Evolutionary conservation across 2,888 invertebrate genomes (phyloP).

Genomic region (Horisme vitalbata): DNA sequence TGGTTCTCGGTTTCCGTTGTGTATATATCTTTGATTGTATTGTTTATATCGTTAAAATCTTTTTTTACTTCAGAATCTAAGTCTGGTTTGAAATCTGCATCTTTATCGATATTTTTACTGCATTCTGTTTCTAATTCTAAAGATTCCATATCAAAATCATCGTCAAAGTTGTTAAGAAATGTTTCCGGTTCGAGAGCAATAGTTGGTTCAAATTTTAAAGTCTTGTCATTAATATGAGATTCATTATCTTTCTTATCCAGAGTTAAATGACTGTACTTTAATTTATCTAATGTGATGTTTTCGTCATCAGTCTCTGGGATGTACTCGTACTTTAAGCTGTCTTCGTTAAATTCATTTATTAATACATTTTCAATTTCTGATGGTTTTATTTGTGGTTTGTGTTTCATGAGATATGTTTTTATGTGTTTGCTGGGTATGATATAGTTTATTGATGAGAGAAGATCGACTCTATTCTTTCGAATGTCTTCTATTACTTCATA

Average conservation of each 20-base stretch:
- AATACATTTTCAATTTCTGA: conserved; percentile 29
- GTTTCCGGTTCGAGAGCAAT: background rate
- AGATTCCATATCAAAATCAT: conserved; percentile 11
- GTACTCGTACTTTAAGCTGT: conserved; percentile 14
- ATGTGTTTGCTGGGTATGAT: conserved; percentile 36
- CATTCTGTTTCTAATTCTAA: conserved; percentile 3
- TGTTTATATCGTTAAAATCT: background rate
- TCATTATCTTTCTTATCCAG: background rate
- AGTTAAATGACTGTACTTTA: background rate
- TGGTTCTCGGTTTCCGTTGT: background rate
- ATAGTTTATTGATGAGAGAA: conserved; percentile 45
- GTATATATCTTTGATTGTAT: too few species aligned
- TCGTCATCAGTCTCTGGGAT: conserved; percentile 28
- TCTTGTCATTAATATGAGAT: too few species aligned
- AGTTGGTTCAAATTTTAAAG: background rate
- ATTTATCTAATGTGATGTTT: conserved; percentile 13
- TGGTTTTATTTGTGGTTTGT: conserved; percentile 16
- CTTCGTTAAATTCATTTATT: conserved; percentile 3
- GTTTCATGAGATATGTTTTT: conserved; percentile 40
- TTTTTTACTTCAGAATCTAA: background rate
- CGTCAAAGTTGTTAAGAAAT: conserved; percentile 5
- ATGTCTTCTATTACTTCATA: conserved; percentile 58
- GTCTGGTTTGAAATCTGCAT: conserved; percentile 3
- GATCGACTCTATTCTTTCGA: conserved; percentile 41
- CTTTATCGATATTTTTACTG: background rate